Base-by-base conservation (phyloP, 2,113 vertebrate species). In the Spea multiplicata region DNA sequence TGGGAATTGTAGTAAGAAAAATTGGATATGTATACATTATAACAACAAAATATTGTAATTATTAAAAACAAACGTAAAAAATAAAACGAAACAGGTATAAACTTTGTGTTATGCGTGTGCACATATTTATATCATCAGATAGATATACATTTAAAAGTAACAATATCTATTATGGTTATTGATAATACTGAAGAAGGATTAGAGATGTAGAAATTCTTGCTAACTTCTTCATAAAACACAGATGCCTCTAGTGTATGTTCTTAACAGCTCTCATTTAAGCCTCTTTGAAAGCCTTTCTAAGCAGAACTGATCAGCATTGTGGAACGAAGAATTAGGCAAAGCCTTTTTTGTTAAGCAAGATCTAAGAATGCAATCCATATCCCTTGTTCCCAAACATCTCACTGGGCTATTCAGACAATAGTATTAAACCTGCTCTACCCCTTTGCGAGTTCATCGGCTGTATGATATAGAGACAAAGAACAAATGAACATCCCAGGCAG, bases 371-470 rank as follows among this genome's bases (percentile, higher is more conserved):
- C 44, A 77, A 62, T 61, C 66, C 66, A 61, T 64, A 69, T 77
- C 66, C 53, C 75, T 49, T 69, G 66, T 77, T 77, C 75, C 70
- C 62, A 77, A 77, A 77, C 55, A 71, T 77, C 66, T 77, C 68
- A 30, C 75, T 49, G 75, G 70, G 66, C 66, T 70, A 70, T 77
- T 77, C 75, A 77, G 53, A 70, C 75, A 70, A 70, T 62, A 17
- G 45, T 62, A 45, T 77, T 70, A 77, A 71, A 77, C 50, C 67
- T 57, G 57, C 47, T 47, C 74, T 76, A 14, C 55, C 74, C 55
- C 45, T 17, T 77, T 69, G 75, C 50, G 66, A 17, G 55, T 77
- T 70, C 53, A 70, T 76, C 52, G 49, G 45, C 75, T 70, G 55
- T 68, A 50, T 59, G 44, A 69, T 76, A 76, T 48, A 76, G 66